phyloP scores from a whole-genome alignment of 1,140 invertebrate genomes.

The Chymomyza costata region DNA sequence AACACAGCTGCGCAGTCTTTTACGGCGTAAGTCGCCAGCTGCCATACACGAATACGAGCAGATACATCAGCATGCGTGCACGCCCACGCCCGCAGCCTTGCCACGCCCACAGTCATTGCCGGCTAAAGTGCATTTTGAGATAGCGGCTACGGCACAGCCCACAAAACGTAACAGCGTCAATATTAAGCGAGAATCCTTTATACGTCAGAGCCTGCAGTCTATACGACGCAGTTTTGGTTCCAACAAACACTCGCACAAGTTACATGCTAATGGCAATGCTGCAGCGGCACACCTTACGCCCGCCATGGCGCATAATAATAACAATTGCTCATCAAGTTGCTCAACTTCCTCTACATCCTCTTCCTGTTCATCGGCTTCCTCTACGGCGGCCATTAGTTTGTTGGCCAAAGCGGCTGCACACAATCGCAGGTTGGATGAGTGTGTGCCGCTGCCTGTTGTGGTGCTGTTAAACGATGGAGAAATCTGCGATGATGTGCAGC shows the following conservation, averaged over 20 bases:
- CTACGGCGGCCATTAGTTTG: constrained; percentile 22
- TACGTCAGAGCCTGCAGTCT: constrained; percentile 52
- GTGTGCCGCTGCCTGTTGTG: constrained; percentile 30
- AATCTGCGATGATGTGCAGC: not conserved
- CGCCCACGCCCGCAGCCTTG: constrained; percentile 4
- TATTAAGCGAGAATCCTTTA: constrained; percentile 49
- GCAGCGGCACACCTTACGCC: not conserved
- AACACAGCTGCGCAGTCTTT: not conserved
- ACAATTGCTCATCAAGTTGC: not conserved
- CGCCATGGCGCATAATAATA: not conserved
- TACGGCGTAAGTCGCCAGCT: constrained; percentile 8
- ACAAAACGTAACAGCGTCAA: constrained; percentile 13
- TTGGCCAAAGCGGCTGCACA: constrained; percentile 24
- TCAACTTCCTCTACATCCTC: constrained; percentile 20
- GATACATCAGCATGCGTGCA: constrained; percentile 3
- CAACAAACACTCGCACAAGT: constrained; percentile 32
- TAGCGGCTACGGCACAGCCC: not conserved
- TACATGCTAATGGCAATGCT: constrained; percentile 5
- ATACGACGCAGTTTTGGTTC: constrained; percentile 54
- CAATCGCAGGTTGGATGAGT: constrained; percentile 36
- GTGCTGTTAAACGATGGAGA: constrained; percentile 26
- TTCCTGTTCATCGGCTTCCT: constrained; percentile 21
- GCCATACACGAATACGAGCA: constrained; percentile 21
- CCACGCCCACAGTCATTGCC: constrained; percentile 49
- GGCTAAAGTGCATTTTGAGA: constrained; percentile 33